Evolutionary conservation across 1,140 invertebrate genomes (phyloP).

Genomic region (Lysiphlebus fabarum): DNA sequence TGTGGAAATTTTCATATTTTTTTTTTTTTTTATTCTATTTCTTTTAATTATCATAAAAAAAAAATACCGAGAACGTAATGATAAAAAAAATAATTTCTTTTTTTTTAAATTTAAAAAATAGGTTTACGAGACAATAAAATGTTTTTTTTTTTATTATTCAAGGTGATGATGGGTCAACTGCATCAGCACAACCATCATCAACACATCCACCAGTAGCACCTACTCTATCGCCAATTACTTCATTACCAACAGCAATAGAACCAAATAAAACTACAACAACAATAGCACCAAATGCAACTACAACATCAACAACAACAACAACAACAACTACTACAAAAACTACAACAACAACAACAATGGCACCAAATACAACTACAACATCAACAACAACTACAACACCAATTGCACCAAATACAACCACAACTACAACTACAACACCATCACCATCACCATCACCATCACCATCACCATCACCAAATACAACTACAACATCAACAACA

Average conservation of each 20-base stretch:
- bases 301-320: not conserved
- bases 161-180: not conserved
- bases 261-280: constrained; percentile 29
- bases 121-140: no score
- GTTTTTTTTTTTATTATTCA: no score
- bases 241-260: constrained; percentile 26
- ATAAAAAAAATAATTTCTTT: no score
- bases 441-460: constrained; percentile 30
- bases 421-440: not conserved
- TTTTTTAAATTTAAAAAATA: no score
- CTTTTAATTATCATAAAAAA: no score
- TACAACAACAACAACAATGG: constrained; percentile 24
- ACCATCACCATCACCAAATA: constrained; percentile 28
- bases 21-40: no score
- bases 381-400: not conserved
- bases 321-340: not conserved
- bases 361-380: constrained; percentile 29
- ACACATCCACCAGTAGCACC: not conserved
- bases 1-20: no score
- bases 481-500: constrained; percentile 35
- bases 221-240: not conserved
- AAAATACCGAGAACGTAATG: no score
- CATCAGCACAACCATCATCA: not conserved
- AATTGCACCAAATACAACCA: not conserved
- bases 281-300: constrained; percentile 1